Evolutionary conservation across 1,140 invertebrate species (phyloP).

Genomic region (Pectinophora gossypiella): DNA sequence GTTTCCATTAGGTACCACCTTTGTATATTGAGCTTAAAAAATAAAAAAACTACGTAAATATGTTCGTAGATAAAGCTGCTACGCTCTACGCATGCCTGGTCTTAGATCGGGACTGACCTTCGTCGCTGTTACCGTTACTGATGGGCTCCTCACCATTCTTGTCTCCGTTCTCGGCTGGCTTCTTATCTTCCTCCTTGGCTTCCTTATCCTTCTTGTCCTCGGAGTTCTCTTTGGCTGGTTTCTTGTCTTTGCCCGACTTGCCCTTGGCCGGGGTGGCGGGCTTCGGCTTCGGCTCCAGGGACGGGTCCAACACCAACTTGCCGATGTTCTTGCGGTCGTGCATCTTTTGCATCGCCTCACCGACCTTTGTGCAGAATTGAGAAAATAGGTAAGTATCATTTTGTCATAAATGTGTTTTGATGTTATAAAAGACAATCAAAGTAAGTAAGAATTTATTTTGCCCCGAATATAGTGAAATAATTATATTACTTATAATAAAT

Average conservation of each 20-base stretch:
- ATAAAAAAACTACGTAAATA: neutral
- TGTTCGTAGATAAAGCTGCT: neutral
- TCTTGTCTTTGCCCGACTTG: constrained; percentile 82
- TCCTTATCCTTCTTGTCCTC: constrained; percentile 82
- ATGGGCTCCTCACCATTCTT: constrained; percentile 71
- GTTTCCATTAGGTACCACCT: no score
- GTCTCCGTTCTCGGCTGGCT: constrained; percentile 74
- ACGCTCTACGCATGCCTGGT: constrained; percentile 60
- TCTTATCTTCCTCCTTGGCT: constrained; percentile 78
- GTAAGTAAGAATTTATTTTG: no score
- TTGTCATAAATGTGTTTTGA: no score
- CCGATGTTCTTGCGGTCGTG: constrained; percentile 94
- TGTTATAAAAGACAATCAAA: no score
- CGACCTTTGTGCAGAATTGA: constrained; percentile 77
- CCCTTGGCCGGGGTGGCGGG: constrained; percentile 84
- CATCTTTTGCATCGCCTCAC: constrained; percentile 94
- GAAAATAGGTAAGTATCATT: no score
- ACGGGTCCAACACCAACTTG: constrained; percentile 89
- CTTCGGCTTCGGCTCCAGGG: constrained; percentile 85
- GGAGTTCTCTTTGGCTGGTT: constrained; percentile 78
- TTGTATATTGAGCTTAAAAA: no score
- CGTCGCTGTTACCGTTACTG: constrained; percentile 74
- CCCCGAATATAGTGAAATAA: no score
- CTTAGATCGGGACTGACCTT: constrained; percentile 66
- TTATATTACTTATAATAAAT: no score